Conservation (phyloP, 2,888 invertebrate genomes). For the Pollenia labialis region DNA sequence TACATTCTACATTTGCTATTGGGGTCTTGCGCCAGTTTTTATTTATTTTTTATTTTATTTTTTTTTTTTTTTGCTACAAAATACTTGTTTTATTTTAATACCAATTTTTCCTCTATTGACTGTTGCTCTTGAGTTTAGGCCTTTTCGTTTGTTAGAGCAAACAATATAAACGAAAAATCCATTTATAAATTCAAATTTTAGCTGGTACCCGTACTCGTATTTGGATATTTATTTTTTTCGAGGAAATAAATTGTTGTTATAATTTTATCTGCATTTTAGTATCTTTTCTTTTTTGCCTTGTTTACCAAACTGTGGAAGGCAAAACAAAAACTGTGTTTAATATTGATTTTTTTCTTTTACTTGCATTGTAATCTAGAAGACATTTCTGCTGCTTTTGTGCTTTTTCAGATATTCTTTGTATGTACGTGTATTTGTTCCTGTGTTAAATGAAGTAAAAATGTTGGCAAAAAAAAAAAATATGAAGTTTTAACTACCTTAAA, state of each 20-base stretch:
- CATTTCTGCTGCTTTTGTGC: not conserved
- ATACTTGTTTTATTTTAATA: constrained; percentile 3
- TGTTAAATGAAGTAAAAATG: constrained; percentile 62
- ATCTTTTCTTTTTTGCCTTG: constrained; percentile 38
- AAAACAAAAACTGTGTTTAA: not conserved
- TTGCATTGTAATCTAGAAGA: constrained; percentile 27
- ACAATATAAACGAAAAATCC: not conserved
- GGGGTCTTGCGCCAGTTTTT: constrained; percentile 55
- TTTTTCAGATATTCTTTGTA: constrained; percentile 3
- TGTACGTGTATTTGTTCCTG: constrained; percentile 18
- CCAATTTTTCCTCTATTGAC: constrained; percentile 24
- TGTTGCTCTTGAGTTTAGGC: constrained; percentile 19
- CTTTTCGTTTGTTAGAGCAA: not conserved
- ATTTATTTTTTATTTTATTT: too few relatives aligned
- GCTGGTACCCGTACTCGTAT: not conserved
- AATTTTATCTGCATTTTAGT: constrained; percentile 56
- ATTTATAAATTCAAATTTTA: constrained; percentile 32
- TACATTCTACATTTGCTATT: constrained; percentile 30
- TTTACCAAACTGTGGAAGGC: not conserved
- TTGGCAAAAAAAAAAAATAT: constrained; percentile 46
- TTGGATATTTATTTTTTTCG: constrained; percentile 19
- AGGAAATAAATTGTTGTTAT: constrained; percentile 44
- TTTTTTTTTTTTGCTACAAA: constrained; percentile 12
- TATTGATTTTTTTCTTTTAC: constrained; percentile 12
- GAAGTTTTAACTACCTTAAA: constrained; percentile 59